These are phyloP conservation scores for Dermatemys mawii DNA, from an alignment of 2,113 vertebrate genomes.

Conservation along the genomic window DNA sequence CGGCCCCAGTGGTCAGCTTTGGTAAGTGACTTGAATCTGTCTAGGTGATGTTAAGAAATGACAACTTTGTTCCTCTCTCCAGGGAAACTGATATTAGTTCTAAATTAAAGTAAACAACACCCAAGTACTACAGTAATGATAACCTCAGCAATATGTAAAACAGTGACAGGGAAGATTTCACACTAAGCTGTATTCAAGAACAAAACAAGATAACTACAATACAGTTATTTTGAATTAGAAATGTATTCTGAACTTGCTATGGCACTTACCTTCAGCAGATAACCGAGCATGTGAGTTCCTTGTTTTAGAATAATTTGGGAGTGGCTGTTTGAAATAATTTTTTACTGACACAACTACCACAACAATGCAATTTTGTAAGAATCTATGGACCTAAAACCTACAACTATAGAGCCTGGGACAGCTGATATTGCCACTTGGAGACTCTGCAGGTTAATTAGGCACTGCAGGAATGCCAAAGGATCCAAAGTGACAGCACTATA, in stretches of 20 bases:
- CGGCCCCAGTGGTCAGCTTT: not conserved
- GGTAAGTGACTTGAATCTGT: not conserved
- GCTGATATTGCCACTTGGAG: not conserved
- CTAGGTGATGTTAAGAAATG: not conserved
- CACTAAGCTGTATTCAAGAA: slow-evolving; percentile 33
- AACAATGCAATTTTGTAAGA: not conserved
- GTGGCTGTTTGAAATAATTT: slow-evolving; percentile 31
- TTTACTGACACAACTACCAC: slow-evolving; percentile 28
- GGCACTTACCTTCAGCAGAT: slow-evolving; percentile 35
- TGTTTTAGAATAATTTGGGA: slow-evolving; percentile 59
- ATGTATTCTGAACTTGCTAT: slow-evolving; percentile 26
- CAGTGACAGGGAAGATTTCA: slow-evolving; percentile 2
- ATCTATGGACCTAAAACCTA: not conserved
- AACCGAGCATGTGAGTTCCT: slow-evolving; percentile 54
- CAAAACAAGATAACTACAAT: slow-evolving; percentile 59
- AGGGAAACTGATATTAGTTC: slow-evolving; percentile 5
- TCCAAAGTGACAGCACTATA: not conserved
- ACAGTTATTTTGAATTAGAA: slow-evolving; percentile 16
- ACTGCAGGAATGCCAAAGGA: not conserved
- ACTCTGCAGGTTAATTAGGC: not conserved
- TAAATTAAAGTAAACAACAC: slow-evolving; percentile 24
- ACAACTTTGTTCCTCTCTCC: slow-evolving; percentile 2
- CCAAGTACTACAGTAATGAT: slow-evolving; percentile 18
- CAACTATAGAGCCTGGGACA: not conserved
- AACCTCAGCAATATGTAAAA: slow-evolving; percentile 44